These are phyloP conservation scores for Aphidius gifuensis DNA, from an alignment of 1,140 invertebrate species.

Conservation along the genomic window DNA sequence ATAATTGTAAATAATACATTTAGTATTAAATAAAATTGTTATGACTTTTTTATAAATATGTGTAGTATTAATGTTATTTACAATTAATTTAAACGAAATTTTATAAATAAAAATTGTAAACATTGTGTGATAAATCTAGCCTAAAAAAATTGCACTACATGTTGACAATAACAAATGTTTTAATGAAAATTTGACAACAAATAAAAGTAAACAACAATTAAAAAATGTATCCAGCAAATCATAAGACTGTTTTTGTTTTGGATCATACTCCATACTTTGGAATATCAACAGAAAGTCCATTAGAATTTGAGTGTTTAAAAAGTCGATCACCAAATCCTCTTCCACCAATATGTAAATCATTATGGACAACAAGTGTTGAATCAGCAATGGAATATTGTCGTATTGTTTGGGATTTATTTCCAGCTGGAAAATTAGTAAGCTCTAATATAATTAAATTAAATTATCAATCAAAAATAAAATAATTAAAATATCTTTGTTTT, in stretches of 20 bases:
- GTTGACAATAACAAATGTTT: no score
- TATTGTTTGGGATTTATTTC: conserved; percentile 95
- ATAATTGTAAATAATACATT: no score
- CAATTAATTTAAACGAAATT: no score
- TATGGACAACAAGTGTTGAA: conserved; percentile 95
- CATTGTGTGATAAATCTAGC: no score
- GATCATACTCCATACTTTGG: conserved; percentile 89
- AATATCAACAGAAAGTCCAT: conserved; percentile 78
- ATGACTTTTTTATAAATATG: no score
- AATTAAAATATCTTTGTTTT: conserved; percentile 39
- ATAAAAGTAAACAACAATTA: neutral
- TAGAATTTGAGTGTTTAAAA: conserved; percentile 86
- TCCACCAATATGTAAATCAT: conserved; percentile 79
- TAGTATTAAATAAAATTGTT: no score
- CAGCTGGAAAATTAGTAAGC: conserved; percentile 77
- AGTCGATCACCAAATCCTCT: conserved; percentile 66
- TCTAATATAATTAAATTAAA: neutral
- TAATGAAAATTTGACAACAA: neutral
- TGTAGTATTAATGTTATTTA: no score
- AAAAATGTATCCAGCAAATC: conserved; percentile 66
- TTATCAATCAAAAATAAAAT: neutral
- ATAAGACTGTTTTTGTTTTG: conserved; percentile 93
- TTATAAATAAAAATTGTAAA: no score
- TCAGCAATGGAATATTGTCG: conserved; percentile 91
- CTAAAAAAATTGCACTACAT: no score